phyloP scores from a whole-genome alignment of 2,113 vertebrate genomes.

The Varanus salvator region DNA sequence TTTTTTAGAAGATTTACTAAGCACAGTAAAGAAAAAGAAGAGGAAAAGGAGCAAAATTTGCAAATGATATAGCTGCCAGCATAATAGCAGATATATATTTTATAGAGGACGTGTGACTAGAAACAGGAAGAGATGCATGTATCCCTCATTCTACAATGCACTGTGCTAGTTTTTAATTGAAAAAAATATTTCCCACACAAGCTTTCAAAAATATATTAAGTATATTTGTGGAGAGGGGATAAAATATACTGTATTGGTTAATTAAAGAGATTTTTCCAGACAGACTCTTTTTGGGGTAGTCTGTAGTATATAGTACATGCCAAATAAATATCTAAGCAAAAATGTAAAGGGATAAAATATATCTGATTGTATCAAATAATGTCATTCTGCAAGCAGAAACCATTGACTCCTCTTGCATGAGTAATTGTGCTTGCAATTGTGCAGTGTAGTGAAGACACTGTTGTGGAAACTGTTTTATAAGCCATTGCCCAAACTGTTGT shows the following conservation, averaged over 20 bases:
- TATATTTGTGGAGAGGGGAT: not conserved
- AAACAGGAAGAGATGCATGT: slow-evolving; percentile 20
- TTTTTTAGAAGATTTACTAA: slow-evolving; percentile 68
- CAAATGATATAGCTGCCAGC: slow-evolving; percentile 37
- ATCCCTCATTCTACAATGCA: slow-evolving; percentile 33
- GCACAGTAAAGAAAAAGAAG: slow-evolving; percentile 57
- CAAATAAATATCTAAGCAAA: not conserved
- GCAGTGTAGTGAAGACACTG: too few relatives aligned
- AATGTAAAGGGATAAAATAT: not conserved
- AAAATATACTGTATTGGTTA: not conserved
- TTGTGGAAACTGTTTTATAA: too few relatives aligned
- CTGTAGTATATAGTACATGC: not conserved
- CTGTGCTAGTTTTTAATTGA: slow-evolving; percentile 47
- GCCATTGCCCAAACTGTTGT: too few relatives aligned
- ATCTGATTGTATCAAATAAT: too few relatives aligned
- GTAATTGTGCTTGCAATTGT: too few relatives aligned
- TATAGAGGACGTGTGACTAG: not conserved
- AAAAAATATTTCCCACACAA: slow-evolving; percentile 16
- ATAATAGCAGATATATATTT: slow-evolving; percentile 43
- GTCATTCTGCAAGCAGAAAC: too few relatives aligned
- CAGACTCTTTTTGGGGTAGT: not conserved
- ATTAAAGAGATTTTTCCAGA: not conserved
- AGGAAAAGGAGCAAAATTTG: slow-evolving; percentile 66
- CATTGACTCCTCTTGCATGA: too few relatives aligned
- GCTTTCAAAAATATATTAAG: not conserved